A percentile compares a stretch with the other conserved stretches of the same genome.
These are phyloP conservation scores for Drosophila lacicola DNA, from an alignment of 2,888 invertebrate species.

Conservation along the genomic window DNA sequence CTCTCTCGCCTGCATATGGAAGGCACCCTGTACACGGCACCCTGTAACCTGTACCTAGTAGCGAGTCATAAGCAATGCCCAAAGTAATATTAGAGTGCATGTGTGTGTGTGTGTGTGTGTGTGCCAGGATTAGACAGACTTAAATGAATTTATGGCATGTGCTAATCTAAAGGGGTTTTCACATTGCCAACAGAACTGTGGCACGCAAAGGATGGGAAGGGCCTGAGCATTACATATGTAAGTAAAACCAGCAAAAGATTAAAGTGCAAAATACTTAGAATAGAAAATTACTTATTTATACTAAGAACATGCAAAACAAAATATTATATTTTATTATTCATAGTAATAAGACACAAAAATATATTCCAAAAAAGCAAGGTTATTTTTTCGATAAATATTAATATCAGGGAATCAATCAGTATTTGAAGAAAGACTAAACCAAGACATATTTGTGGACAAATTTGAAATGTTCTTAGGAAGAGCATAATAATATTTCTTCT, in stretches of 20 bases:
- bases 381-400: too few species aligned
- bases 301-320: background rate
- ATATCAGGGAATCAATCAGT: too few species aligned
- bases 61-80: slow-evolving; percentile 34
- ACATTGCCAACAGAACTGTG: slow-evolving; percentile 31
- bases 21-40: background rate
- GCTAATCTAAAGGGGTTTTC: slow-evolving; percentile 61
- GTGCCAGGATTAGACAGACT: slow-evolving; percentile 63
- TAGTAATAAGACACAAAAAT: too few species aligned
- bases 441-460: too few species aligned
- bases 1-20: slow-evolving; percentile 15
- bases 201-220: slow-evolving; percentile 14
- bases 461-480: too few species aligned
- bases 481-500: too few species aligned
- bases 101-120: slow-evolving; percentile 20
- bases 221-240: slow-evolving; percentile 19
- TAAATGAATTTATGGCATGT: slow-evolving; percentile 76
- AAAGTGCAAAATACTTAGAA: background rate
- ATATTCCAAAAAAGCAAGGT: too few species aligned
- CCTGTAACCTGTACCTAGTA: background rate
- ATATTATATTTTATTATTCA: background rate
- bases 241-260: slow-evolving; percentile 16
- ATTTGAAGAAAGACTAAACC: too few species aligned
- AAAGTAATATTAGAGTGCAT: slow-evolving; percentile 44
- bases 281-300: slow-evolving; percentile 2